Evolutionary conservation across 2,797 vertebrate species (phyloP), one percentile per base, ranked within the genome.

Genomic region (Ptychobarbus kaznakovi): DNA sequence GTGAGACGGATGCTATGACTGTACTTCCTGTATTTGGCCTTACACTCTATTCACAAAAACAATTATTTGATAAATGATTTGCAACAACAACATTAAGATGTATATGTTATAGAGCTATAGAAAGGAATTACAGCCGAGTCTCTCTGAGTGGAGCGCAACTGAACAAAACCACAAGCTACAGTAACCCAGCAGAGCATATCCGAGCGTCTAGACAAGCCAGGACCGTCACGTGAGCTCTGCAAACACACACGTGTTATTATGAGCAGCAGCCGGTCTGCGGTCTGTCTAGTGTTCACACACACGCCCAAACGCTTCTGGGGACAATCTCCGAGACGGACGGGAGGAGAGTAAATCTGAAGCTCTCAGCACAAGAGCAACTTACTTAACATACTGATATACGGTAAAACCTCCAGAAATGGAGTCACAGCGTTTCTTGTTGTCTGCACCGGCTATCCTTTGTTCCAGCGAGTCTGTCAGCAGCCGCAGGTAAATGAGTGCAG

Each of bases 91-190:
- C 46, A 49, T 15, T 49, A 53, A 18, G 16, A 53, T 2, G 7
- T 6, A 6, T 51, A 32, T 61, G 58, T 22, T n/a, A 1, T 8
- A 58, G 56, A 58, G 5, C 6, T 25, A 65, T 6, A 40, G 38
- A 1, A 16, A 66, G 63, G 38, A 1, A 12, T 8, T 9, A 20
- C 32, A 25, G 70, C 66, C 35, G 65, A 9, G 49, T 49, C 42
- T 42, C 42, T 42, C 63, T n/a, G 79, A 28, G 46, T 25, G 66
- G 66, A 42, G 74, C 28, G 9, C 20, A 12, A 58, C n/a, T 1
- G n/a, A 66, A 13, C 42, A 72, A 77, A 88, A 88, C 77, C 81
- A 83, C 81, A 83, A 56, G 70, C 75, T 56, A 69, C 84, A 88
- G 86, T 80, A 83, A 86, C 76, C 28, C 77, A 79, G 73, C 66